Percentiles rank a stretch among this genome's conserved stretches.
Conservation (phyloP, 2,113 vertebrate genomes). For the Nothocercus nigrocapillus region DNA sequence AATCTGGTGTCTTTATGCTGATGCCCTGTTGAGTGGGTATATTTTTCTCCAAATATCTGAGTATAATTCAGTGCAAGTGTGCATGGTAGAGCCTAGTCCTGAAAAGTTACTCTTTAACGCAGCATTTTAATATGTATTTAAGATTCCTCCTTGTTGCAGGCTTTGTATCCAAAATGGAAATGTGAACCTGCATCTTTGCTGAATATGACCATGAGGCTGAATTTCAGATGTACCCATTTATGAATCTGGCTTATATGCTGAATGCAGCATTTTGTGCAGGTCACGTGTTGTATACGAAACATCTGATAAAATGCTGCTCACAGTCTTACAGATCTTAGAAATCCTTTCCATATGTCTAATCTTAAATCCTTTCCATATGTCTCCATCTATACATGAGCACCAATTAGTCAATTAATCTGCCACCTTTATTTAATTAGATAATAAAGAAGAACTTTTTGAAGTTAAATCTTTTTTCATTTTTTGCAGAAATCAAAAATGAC, state of each 20-base stretch:
- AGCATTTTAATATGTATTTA: not conserved
- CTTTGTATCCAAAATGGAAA: constrained; percentile 39
- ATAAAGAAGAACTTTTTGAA: constrained; percentile 69
- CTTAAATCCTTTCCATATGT: constrained; percentile 73
- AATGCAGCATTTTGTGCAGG: constrained; percentile 69
- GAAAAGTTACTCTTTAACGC: not conserved
- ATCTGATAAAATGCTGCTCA: constrained; percentile 71
- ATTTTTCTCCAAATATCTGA: not conserved
- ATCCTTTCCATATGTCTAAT: constrained; percentile 74
- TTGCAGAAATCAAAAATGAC: constrained; percentile 51
- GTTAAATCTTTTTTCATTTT: constrained; percentile 60
- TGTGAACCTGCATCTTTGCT: constrained; percentile 19
- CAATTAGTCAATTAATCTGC: constrained; percentile 75
- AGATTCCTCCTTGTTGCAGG: not conserved
- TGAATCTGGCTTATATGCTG: constrained; percentile 68
- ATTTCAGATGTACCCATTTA: constrained; percentile 57
- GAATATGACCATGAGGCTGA: constrained; percentile 40
- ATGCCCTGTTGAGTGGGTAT: not conserved
- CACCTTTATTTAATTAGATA: constrained; percentile 75
- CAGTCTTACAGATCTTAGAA: constrained; percentile 73
- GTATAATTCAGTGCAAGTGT: not conserved
- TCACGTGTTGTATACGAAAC: constrained; percentile 72
- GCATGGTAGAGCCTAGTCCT: not conserved
- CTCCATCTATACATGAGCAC: constrained; percentile 66
- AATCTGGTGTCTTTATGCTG: not conserved